Percentiles rank a stretch among this genome's conserved stretches.
Conservation (phyloP, 1,140 invertebrate genomes). For the Drosophila albomicans region DNA sequence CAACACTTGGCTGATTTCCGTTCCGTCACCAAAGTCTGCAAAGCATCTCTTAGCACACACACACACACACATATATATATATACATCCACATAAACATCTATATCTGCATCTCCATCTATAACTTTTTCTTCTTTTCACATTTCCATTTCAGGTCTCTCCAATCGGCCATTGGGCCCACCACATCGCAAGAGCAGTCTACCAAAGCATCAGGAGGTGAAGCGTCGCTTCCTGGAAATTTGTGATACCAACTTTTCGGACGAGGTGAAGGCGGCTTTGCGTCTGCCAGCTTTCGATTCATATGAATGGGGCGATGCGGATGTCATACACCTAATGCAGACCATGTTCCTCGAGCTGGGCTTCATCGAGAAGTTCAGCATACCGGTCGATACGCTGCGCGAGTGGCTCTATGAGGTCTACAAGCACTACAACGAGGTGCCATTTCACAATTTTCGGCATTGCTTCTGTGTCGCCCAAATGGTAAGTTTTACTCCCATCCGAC, state of each 20-base stretch:
- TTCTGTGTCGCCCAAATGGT: conserved; percentile 97
- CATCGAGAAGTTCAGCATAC: conserved; percentile 91
- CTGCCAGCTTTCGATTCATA: conserved; percentile 93
- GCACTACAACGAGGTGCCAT: conserved; percentile 95
- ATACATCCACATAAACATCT: not conserved
- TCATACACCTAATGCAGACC: conserved; percentile 92
- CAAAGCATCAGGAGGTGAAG: conserved; percentile 85
- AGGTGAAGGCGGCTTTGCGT: conserved; percentile 86
- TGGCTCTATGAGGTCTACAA: conserved; percentile 93
- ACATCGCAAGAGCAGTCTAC: conserved; percentile 85
- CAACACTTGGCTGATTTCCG: conserved; percentile 55
- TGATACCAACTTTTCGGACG: conserved; percentile 84
- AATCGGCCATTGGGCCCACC: conserved; percentile 82
- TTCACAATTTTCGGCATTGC: conserved; percentile 95
- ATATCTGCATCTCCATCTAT: conserved; percentile 4
- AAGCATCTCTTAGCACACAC: not conserved
- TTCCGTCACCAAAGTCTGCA: conserved; percentile 33
- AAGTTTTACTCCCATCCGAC: conserved; percentile 80
- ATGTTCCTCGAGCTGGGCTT: conserved; percentile 94
- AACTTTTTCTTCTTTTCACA: not conserved
- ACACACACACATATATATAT: not conserved
- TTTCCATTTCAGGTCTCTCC: conserved; percentile 71
- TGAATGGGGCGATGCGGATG: conserved; percentile 93
- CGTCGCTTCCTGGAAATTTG: conserved; percentile 84
- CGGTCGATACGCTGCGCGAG: conserved; percentile 89